A percentile compares a stretch with the other conserved stretches of the same genome.
phyloP scores from a whole-genome alignment of 1,140 invertebrate genomes.

The Drosophila micromelanica region DNA sequence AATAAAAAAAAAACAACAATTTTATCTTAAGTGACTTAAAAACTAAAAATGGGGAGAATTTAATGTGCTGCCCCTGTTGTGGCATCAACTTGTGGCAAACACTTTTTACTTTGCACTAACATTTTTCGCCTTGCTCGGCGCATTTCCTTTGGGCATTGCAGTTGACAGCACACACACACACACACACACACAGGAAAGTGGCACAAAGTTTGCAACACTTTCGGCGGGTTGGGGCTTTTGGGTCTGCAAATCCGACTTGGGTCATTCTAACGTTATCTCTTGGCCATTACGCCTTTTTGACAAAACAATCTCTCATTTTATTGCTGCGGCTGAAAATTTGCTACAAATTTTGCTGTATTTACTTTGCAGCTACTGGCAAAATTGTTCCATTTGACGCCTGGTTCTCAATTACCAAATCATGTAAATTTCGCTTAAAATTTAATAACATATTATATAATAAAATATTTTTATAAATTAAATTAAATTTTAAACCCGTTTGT shows the following conservation, averaged over 20 bases:
- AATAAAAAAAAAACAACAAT: slow-evolving; percentile 24
- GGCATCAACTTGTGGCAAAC: slow-evolving; percentile 74
- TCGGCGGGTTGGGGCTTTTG: slow-evolving; percentile 17
- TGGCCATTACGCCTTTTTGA: slow-evolving; percentile 73
- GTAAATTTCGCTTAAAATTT: too few relatives aligned
- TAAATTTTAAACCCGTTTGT: too few relatives aligned
- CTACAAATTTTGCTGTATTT: slow-evolving; percentile 72
- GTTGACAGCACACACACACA: slow-evolving; percentile 60
- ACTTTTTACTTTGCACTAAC: slow-evolving; percentile 74
- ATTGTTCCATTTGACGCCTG: slow-evolving; percentile 1
- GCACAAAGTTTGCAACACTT: slow-evolving; percentile 79
- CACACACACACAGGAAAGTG: slow-evolving; percentile 59
- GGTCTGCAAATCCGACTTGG: background rate
- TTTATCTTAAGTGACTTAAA: slow-evolving; percentile 78
- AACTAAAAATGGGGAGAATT: slow-evolving; percentile 76
- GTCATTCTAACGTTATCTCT: slow-evolving; percentile 54
- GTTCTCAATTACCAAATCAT: slow-evolving; percentile 2
- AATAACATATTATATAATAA: too few relatives aligned
- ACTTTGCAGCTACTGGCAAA: slow-evolving; percentile 46
- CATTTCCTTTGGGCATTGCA: slow-evolving; percentile 81
- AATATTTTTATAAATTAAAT: too few relatives aligned
- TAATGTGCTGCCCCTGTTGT: slow-evolving; percentile 70
- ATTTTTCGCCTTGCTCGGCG: slow-evolving; percentile 70
- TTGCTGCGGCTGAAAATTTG: slow-evolving; percentile 68
- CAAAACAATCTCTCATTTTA: slow-evolving; percentile 81